These are phyloP conservation scores for Spea bombifrons DNA, from an alignment of 2,113 vertebrate genomes.

Conservation along the genomic window DNA sequence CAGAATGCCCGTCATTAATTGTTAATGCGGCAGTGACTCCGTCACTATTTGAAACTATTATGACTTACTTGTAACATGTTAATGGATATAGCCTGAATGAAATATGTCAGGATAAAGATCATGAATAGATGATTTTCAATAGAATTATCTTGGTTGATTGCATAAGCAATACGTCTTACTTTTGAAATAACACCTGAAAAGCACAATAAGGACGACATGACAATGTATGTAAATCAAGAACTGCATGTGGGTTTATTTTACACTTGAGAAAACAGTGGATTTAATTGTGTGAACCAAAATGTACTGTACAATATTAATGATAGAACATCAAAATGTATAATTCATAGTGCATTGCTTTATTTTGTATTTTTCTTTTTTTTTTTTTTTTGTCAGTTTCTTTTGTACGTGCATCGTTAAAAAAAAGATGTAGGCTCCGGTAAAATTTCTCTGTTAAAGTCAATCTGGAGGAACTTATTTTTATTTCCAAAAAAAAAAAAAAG, in stretches of 20 bases:
- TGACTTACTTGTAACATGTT: slow-evolving; percentile 49
- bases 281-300: slow-evolving; percentile 85
- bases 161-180: slow-evolving; percentile 54
- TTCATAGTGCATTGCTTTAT: slow-evolving; percentile 81
- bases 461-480: slow-evolving; percentile 85
- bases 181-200: slow-evolving; percentile 59
- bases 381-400: slow-evolving; percentile 74
- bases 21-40: slow-evolving; percentile 20
- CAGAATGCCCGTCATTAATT: background rate
- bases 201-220: slow-evolving; percentile 70
- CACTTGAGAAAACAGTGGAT: slow-evolving; percentile 93
- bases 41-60: slow-evolving; percentile 3
- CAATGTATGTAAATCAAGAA: slow-evolving; percentile 87
- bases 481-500: slow-evolving; percentile 72
- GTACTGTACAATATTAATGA: slow-evolving; percentile 92
- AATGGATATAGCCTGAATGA: slow-evolving; percentile 36
- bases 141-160: slow-evolving; percentile 50
- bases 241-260: slow-evolving; percentile 98
- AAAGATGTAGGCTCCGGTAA: slow-evolving; percentile 82
- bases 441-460: slow-evolving; percentile 88
- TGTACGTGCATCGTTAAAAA: slow-evolving; percentile 77
- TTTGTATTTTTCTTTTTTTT: slow-evolving; percentile 70
- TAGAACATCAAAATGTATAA: slow-evolving; percentile 92
- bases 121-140: slow-evolving; percentile 35
- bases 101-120: slow-evolving; percentile 51